Percentiles rank a stretch among this genome's conserved stretches.
phyloP scores from a whole-genome alignment of 2,113 vertebrate species.

The Tapirus terrestris region DNA sequence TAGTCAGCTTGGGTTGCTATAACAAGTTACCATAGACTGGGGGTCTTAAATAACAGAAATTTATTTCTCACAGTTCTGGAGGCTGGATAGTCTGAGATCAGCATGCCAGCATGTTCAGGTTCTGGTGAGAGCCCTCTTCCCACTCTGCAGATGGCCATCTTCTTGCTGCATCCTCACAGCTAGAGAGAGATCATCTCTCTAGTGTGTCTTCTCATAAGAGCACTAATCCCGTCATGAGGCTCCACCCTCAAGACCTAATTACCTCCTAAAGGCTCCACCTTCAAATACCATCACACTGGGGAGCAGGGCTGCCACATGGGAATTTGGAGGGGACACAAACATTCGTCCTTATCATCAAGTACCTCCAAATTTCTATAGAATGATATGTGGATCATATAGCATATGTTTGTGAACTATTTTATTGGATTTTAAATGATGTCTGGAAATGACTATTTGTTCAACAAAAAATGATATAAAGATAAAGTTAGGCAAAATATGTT shows the following conservation, averaged over 20 bases:
- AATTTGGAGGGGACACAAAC: neutral
- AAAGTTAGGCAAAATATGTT: neutral
- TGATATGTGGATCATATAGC: neutral
- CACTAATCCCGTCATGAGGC: neutral
- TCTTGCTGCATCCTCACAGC: neutral
- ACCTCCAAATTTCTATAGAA: neutral
- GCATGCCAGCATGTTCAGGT: too few relatives aligned
- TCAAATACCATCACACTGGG: neutral
- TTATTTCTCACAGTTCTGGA: neutral
- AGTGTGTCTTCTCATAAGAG: neutral
- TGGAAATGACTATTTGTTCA: neutral
- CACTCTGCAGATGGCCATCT: neutral
- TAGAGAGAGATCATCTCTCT: neutral
- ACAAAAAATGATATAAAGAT: neutral
- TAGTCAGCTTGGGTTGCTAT: neutral
- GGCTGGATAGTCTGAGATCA: neutral
- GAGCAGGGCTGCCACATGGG: neutral
- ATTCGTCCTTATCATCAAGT: neutral
- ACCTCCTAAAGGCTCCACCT: neutral
- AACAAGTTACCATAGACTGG: neutral
- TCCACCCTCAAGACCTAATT: neutral
- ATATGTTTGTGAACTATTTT: neutral
- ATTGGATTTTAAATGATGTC: neutral
- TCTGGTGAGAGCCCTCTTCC: neutral
- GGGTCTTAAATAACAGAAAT: neutral